Evolutionary conservation across 2,888 invertebrate genomes (phyloP).

Genomic region (Brachyopa scutellaris): DNA sequence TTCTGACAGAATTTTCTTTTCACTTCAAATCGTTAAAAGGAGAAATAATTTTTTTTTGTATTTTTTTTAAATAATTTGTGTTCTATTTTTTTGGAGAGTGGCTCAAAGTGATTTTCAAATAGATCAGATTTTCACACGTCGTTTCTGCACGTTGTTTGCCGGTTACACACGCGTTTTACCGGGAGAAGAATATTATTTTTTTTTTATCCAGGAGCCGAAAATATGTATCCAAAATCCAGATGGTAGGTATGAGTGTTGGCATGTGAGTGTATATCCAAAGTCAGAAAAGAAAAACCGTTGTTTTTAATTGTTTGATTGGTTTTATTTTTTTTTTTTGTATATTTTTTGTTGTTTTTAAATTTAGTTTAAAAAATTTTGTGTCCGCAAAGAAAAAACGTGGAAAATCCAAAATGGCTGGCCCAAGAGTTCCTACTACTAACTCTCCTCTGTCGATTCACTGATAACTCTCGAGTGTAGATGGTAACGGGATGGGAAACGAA

Average conservation of each 20-base stretch:
- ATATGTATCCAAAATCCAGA: constrained; percentile 10
- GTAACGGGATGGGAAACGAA: constrained; percentile 50
- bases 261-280: no score
- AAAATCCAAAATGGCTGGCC: constrained; percentile 71
- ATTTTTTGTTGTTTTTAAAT: not conserved
- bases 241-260: not conserved
- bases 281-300: no score
- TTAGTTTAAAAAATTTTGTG: constrained; percentile 2
- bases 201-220: constrained; percentile 3
- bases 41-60: not conserved
- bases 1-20: constrained; percentile 11
- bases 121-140: constrained; percentile 14
- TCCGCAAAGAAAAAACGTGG: constrained; percentile 58
- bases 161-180: constrained; percentile 11
- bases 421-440: constrained; percentile 54
- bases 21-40: constrained; percentile 15
- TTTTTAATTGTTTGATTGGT: no score
- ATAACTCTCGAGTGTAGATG: constrained; percentile 53
- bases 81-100: not conserved
- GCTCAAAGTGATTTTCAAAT: constrained; percentile 25
- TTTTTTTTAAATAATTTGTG: no score
- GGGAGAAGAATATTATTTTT: not conserved
- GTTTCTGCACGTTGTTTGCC: constrained; percentile 3
- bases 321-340: not conserved
- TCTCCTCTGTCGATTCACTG: constrained; percentile 62